A percentile compares a stretch with the other conserved stretches of the same genome.
Evolutionary conservation across 1,140 invertebrate species (phyloP).

Genomic region (Caenorhabditis latens): DNA sequence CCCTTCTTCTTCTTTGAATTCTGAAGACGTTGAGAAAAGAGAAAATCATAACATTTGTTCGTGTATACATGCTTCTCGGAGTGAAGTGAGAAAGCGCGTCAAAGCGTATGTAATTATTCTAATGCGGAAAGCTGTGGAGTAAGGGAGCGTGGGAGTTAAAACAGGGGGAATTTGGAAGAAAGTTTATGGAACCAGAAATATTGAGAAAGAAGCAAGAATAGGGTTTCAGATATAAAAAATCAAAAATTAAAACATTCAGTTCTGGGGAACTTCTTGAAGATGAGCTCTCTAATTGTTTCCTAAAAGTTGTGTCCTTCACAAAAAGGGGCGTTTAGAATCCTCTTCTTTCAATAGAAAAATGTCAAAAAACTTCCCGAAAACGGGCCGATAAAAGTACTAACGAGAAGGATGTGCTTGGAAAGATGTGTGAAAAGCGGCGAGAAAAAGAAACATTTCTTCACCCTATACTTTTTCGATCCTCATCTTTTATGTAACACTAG

Average conservation of each 20-base stretch:
- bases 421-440: slow-evolving; percentile 26
- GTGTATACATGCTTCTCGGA: not conserved
- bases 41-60: slow-evolving; percentile 40
- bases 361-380: slow-evolving; percentile 14
- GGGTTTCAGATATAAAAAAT: no score
- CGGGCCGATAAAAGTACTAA: slow-evolving; percentile 7
- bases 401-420: slow-evolving; percentile 30
- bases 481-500: not conserved
- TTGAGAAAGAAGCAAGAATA: no score
- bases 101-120: slow-evolving; percentile 53
- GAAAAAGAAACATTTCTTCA: slow-evolving; percentile 41
- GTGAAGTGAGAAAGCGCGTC: slow-evolving; percentile 29
- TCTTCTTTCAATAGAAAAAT: slow-evolving; percentile 27
- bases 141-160: not conserved
- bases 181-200: not conserved
- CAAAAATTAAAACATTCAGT: no score
- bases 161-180: not conserved
- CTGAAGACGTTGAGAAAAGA: slow-evolving; percentile 1
- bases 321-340: not conserved
- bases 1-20: not conserved
- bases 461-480: slow-evolving; percentile 23
- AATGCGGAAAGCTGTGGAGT: slow-evolving; percentile 4
- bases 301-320: not conserved
- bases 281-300: not conserved
- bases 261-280: no score